Percentiles rank a stretch among this genome's conserved stretches.
These are phyloP conservation scores for Nasonovia ribisnigri DNA, from an alignment of 2,888 invertebrate species.

Conservation along the genomic window DNA sequence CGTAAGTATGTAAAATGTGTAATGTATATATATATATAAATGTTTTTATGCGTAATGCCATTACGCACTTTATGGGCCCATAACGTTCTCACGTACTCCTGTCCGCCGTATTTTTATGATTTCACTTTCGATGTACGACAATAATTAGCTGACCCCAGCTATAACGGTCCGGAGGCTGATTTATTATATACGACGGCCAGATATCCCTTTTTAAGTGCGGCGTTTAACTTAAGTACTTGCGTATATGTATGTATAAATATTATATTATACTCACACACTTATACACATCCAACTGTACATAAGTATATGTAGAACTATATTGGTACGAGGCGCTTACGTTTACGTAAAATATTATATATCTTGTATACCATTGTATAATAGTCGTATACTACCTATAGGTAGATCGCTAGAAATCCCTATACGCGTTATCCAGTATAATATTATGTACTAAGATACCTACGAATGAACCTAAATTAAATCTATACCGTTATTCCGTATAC, in stretches of 20 bases:
- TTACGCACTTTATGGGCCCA: conserved; percentile 57
- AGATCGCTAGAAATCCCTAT: background rate
- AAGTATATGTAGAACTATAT: background rate
- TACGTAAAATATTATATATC: background rate
- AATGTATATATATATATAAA: background rate
- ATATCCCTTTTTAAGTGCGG: conserved; percentile 49
- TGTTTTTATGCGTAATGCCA: conserved; percentile 50
- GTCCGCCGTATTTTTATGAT: conserved; percentile 50
- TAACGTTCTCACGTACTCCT: conserved; percentile 60
- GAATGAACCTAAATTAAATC: too few species aligned
- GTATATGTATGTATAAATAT: background rate
- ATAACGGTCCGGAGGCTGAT: conserved; percentile 37
- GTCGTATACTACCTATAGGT: too few species aligned
- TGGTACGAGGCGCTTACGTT: too few species aligned
- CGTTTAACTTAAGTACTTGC: conserved; percentile 34
- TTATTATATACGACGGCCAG: conserved; percentile 33
- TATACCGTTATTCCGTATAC: too few species aligned
- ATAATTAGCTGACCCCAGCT: conserved; percentile 60
- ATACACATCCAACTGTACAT: background rate
- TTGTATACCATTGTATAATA: background rate
- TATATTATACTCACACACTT: background rate
- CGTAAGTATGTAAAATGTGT: background rate
- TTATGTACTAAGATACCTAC: too few species aligned
- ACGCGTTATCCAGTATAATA: background rate
- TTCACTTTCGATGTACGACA: conserved; percentile 61